phyloP scores from a whole-genome alignment of 2,797 vertebrate species.

The Allobates femoralis region DNA sequence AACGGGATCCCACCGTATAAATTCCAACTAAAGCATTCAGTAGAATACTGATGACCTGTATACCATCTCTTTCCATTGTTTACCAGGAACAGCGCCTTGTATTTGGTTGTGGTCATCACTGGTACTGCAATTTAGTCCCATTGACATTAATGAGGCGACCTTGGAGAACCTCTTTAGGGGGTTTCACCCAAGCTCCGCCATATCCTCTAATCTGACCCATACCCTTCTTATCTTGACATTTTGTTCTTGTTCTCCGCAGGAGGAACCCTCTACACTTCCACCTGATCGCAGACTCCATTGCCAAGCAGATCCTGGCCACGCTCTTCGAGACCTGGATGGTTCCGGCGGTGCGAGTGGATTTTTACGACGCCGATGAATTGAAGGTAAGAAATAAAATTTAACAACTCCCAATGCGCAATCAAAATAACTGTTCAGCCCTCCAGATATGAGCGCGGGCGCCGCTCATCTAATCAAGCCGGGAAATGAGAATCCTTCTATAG shows the following conservation, averaged over 20 bases:
- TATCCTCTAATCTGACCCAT: background rate
- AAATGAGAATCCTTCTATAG: background rate
- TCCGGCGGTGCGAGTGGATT: constrained; percentile 92
- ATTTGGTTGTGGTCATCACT: too few species aligned
- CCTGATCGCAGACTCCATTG: constrained; percentile 95
- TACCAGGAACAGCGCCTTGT: too few species aligned
- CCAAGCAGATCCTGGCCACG: constrained; percentile 92
- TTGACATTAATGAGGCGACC: too few species aligned
- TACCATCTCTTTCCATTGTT: too few species aligned
- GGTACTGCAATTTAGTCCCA: too few species aligned
- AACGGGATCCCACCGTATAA: too few species aligned
- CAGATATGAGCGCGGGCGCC: background rate
- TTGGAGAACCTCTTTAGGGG: too few species aligned
- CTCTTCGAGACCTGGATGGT: constrained; percentile 99
- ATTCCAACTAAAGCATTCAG: too few species aligned
- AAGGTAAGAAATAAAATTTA: constrained; percentile 80
- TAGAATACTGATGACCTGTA: too few species aligned
- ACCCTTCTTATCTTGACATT: background rate
- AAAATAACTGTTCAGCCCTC: constrained; percentile 17
- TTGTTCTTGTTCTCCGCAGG: constrained; percentile 71
- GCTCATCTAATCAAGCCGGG: background rate
- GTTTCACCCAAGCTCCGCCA: too few species aligned
- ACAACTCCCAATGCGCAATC: background rate
- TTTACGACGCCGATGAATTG: constrained; percentile 96
- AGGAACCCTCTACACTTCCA: constrained; percentile 98